Evolutionary conservation across 35 echinoderm and acorn worm species (phyloP).

Genomic region (Ophioderma brevispina): DNA sequence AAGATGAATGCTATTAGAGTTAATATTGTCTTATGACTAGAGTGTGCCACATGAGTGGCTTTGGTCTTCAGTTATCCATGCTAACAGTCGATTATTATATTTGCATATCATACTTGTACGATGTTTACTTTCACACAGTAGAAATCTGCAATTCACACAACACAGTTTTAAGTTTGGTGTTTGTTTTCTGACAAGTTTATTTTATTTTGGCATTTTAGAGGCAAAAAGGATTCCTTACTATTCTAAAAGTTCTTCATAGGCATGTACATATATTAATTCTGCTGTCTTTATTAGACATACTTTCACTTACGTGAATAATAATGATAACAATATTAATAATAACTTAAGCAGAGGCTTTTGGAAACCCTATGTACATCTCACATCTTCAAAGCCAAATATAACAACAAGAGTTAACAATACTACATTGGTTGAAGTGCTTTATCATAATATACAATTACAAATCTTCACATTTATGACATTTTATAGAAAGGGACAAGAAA

Average conservation of each 20-base stretch:
- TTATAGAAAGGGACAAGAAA: neutral
- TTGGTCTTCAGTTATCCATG: too few relatives aligned
- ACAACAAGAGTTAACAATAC: neutral
- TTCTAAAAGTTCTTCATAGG: neutral
- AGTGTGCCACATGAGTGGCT: too few relatives aligned
- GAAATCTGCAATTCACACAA: too few relatives aligned
- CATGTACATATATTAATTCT: neutral
- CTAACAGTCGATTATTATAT: too few relatives aligned
- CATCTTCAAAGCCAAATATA: neutral
- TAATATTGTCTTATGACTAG: too few relatives aligned
- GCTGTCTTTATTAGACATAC: constrained; percentile 3
- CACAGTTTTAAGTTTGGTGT: neutral
- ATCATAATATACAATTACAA: constrained; percentile 9
- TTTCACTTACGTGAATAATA: neutral
- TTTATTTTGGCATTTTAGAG: constrained; percentile 9
- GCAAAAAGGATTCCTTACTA: constrained; percentile 5
- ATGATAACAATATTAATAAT: neutral
- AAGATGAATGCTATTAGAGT: too few relatives aligned
- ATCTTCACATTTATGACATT: neutral
- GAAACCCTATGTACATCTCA: constrained; percentile 4
- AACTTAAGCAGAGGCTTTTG: neutral
- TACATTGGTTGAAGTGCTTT: neutral
- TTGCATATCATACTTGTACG: too few relatives aligned
- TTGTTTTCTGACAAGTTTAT: neutral
- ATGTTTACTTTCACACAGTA: too few relatives aligned